Percentiles rank a stretch among this genome's conserved stretches.
phyloP scores from a whole-genome alignment of 2,888 invertebrate species.

The Branchellion lobata region DNA sequence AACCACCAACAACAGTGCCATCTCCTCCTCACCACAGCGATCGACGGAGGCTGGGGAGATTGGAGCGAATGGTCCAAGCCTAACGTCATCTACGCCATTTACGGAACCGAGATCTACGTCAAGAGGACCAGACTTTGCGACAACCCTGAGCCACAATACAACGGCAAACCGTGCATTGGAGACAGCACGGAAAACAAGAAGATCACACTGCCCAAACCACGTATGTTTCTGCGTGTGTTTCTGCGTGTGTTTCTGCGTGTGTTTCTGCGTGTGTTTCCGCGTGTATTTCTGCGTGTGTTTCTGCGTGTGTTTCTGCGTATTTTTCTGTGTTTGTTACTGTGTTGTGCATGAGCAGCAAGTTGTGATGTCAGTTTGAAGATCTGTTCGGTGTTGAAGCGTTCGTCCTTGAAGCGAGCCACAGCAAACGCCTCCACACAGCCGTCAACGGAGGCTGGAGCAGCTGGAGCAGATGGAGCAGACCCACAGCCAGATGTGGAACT shows the following conservation, averaged over 20 bases:
- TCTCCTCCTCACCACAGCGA: conserved; percentile 11
- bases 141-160: conserved; percentile 57
- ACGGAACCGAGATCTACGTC: conserved; percentile 48
- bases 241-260: too few relatives aligned
- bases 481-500: conserved; percentile 48
- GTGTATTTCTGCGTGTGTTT: too few relatives aligned
- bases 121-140: conserved; percentile 57
- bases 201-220: conserved; percentile 52
- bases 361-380: too few relatives aligned
- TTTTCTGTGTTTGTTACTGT: too few relatives aligned
- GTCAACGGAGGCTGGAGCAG: conserved; percentile 49
- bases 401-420: too few relatives aligned
- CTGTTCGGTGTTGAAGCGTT: too few relatives aligned
- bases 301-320: too few relatives aligned
- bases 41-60: conserved; percentile 49
- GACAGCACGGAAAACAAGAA: conserved; percentile 53
- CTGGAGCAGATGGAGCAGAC: conserved; percentile 49
- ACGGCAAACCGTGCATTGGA: conserved; percentile 58
- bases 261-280: too few relatives aligned
- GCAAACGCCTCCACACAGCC: conserved; percentile 30
- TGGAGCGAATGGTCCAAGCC: conserved; percentile 52
- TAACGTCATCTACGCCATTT: conserved; percentile 54
- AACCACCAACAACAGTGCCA: not conserved
- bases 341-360: too few relatives aligned
- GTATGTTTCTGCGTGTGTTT: conserved; percentile 33